Base-by-base conservation (phyloP, 2,888 invertebrate species). In the Octonoba sinensis region DNA sequence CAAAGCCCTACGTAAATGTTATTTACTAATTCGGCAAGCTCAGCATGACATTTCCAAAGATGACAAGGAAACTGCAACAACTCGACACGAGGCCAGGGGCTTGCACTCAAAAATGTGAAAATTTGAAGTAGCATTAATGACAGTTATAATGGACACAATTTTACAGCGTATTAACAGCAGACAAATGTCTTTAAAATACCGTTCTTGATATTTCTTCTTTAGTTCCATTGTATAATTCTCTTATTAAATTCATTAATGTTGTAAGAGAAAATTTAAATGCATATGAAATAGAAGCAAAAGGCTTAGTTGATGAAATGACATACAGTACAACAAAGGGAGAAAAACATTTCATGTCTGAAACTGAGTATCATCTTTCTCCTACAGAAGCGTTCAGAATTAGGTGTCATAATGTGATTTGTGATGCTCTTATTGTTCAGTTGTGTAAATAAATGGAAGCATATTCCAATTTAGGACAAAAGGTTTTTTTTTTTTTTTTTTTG, bases 141-240 rank as follows among this genome's bases (percentile, higher is more conserved):
- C 18, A 1, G 20, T 65, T 12, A 46, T 65, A 46, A 46, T 46
- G 62, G 62, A 62, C 15, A 62, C 46, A 3, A 62, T 62, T 27
- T 36, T 62, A 27, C 27, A 62, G 16, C 44, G 62, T 12, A 2
- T 62, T 1, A 24, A 62, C 13, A n/a, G 24, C 18, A 13, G 18
- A 62, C 62, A 62, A 62, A 62, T 36, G 2, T 27, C n/a, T 62
- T 22, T 36, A 62, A 36, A 15, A 4, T 11, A 27, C 6, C 6
- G 3, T 12, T 12, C 15, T 24, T 1, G 1, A 62, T 11, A 27
- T 62, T 27, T 16, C 36, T 6, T 15, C 18, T 3, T 0, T 62
- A n/a, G 18, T 27, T 24, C 62, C 62, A 44, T 62, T 62, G 4
- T 62, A 27, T 62, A 6, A 62, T 62, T 62, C 62, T 1, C 12